phyloP scores from a whole-genome alignment of 2,113 vertebrate species.

The Cavia aperea region DNA sequence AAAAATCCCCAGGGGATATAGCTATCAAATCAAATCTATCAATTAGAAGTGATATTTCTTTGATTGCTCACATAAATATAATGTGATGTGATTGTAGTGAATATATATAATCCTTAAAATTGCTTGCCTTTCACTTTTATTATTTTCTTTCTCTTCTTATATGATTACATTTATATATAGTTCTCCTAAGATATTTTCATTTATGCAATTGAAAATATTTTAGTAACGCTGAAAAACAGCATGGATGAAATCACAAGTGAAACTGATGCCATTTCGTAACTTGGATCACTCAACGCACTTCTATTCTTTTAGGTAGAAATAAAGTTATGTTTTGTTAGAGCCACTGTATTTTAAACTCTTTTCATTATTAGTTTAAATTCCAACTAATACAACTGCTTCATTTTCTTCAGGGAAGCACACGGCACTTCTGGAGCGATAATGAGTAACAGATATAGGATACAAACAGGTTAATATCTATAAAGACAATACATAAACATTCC shows the following conservation, averaged over 20 bases:
- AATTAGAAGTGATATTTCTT: neutral
- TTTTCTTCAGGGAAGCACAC: neutral
- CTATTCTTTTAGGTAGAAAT: neutral
- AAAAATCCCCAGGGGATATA: neutral
- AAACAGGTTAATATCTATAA: neutral
- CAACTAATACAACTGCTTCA: neutral
- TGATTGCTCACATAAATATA: neutral
- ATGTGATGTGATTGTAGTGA: neutral
- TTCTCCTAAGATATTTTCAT: neutral
- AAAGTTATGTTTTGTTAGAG: neutral
- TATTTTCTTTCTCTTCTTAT: neutral
- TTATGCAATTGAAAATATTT: no score
- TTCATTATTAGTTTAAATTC: neutral
- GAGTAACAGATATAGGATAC: neutral
- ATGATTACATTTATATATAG: neutral
- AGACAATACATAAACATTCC: neutral
- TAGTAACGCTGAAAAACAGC: neutral
- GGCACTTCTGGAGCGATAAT: neutral
- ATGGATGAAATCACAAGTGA: neutral
- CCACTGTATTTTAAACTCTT: neutral
- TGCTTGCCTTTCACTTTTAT: neutral
- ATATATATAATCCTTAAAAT: neutral
- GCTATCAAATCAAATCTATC: neutral
- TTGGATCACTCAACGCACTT: neutral
- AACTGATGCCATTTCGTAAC: neutral